Base-by-base conservation (phyloP, 2,113 vertebrate species). In the Aegithalos caudatus region DNA sequence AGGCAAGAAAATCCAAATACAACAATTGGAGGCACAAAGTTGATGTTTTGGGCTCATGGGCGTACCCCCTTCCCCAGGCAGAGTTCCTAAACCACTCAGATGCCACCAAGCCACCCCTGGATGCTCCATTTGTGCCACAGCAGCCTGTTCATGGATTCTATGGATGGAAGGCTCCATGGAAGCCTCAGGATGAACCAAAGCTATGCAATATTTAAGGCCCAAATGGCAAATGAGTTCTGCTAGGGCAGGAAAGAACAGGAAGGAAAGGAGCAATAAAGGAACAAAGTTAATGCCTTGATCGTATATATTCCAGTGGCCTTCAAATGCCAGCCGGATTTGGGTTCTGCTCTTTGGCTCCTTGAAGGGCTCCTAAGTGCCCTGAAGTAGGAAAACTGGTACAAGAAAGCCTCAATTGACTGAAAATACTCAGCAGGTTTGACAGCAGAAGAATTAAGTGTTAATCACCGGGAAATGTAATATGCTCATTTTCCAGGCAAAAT, bases 111-210 rank as follows among this genome's bases (percentile, higher is more conserved):
- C 58, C 35, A 7, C 18, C 11, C 61, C 18, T 29, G 48, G 29
- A 58, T 29, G 61, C 28, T 40, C 42, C 53, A 3, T 42, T 67
- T 38, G 10, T 45, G 27, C 22, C n/a, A n/a, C n/a, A n/a, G 37
- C 9, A 84, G 12, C 45, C 44, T 48, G 27, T 12, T n/a, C 66
- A 54, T 9, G 37, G 51, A 2, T 24, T 28, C 58, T 6, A 0
- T 1, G 7, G n/a, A 27, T 17, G 22, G 31, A 51, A 40, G 17
- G 20, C 8, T 53, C 61, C 74, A 4, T 1, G 1, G 37, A 31
- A 58, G 27, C 14, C 54, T 37, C 51, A 33, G 19, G 47, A 31
- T 31, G 51, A 70, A 54, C 53, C 45, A 44, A 47, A 61, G 15
- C 80, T 57, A 2, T 11, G 38, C 37, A 50, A 29, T 28, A 82